Base-by-base conservation (phyloP, 2,888 invertebrate species). In the Caenorhabditis sulstoni region DNA sequence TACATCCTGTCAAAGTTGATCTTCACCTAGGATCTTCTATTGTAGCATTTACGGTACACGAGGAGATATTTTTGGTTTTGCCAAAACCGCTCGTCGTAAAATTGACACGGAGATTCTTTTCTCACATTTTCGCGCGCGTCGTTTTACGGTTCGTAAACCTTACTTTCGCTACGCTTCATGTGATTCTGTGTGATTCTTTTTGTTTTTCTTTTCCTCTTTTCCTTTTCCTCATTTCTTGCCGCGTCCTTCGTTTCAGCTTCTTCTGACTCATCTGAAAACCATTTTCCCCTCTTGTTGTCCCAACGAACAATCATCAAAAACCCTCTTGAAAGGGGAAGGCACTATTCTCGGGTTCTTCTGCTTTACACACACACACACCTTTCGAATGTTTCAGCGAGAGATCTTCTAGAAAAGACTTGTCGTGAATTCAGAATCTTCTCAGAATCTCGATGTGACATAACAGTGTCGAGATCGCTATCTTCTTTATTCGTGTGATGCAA, bases 111-210 rank as follows among this genome's bases (percentile, higher is more conserved):
- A 44, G 45, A 68, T 41, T n/a, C 44, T 5, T 29, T 29, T 29
- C 29, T 39, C 55, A 47, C 67, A 58, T 20, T 67, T 22, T 55
- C 49, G 16, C 20, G 53, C 55, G n/a, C n/a, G n/a, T n/a, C n/a
- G 29, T 71, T 70, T 64, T 64, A 71, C 62, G 71, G 62, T 71
- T 64, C 62, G 71, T 71, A 71, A 71, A 71, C 62, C 52, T 23
- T 53, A 23, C 67, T 58, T 57, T 61, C 49, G 18, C 22, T 16
- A 8, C 14, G 23, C 18, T 5, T 49, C 49, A 23, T 29, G 29
- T 41, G 12, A 41, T 41, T 41, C 41, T 29, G 4, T 29, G 4
- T 29, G n/a, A n/a, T n/a, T n/a, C n/a, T 29, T 49, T 49, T 49
- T 49, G 49, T 49, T 49, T 49, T 49, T 52, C 52, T 3, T 18